phyloP scores from a whole-genome alignment of 2,797 vertebrate genomes.

The Malacoraja senta region DNA sequence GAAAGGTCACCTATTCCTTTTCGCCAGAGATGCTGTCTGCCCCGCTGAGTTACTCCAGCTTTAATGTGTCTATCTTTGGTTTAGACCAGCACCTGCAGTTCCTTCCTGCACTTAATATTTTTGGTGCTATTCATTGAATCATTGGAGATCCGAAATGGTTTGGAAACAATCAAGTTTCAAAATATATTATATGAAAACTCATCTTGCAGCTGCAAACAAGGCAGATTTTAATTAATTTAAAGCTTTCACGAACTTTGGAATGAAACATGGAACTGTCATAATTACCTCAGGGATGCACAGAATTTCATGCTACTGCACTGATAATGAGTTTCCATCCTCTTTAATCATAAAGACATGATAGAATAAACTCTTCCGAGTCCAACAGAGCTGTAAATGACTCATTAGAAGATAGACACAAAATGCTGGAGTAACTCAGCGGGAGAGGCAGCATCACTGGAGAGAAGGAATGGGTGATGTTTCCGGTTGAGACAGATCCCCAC shows the following conservation, averaged over 20 bases:
- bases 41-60: no score
- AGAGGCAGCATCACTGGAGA: no score
- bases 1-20: no score
- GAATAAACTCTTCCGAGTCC: neutral
- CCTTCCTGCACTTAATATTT: neutral
- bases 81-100: no score
- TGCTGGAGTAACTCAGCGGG: neutral
- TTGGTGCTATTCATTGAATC: neutral
- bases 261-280: neutral
- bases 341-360: neutral
- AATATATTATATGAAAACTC: neutral
- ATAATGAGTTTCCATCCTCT: constrained; percentile 8
- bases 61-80: no score
- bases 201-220: neutral
- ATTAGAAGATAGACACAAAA: no score
- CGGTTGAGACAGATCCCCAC: no score
- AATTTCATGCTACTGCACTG: neutral
- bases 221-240: constrained; percentile 12
- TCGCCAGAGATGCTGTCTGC: no score
- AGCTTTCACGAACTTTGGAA: neutral
- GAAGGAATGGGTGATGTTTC: no score
- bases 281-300: neutral
- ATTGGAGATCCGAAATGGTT: neutral
- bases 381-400: neutral
- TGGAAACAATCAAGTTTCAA: neutral